These are phyloP conservation scores for Panulirus ornatus DNA, from an alignment of 1,140 invertebrate genomes.

Conservation along the genomic window DNA sequence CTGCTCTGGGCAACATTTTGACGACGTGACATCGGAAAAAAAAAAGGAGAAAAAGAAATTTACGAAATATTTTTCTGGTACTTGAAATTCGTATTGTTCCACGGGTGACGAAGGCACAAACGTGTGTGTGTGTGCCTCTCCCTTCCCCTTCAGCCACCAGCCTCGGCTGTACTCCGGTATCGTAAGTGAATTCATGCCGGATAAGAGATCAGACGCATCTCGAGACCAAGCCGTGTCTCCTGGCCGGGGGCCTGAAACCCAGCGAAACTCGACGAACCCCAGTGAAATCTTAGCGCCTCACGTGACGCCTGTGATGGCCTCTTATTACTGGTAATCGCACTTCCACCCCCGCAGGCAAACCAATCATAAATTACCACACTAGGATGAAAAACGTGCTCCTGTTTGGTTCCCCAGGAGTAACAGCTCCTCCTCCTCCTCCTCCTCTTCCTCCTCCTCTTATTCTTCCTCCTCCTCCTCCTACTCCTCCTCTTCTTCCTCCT, in stretches of 20 bases:
- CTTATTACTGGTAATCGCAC: constrained; percentile 70
- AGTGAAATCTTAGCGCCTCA: neutral
- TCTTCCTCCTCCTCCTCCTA: neutral
- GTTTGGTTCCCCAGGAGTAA: constrained; percentile 29
- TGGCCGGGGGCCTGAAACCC: neutral
- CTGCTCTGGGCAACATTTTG: constrained; percentile 53
- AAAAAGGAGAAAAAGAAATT: neutral
- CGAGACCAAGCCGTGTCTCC: too few species aligned
- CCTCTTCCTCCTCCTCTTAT: neutral
- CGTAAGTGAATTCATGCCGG: too few species aligned
- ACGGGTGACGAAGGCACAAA: too few species aligned
- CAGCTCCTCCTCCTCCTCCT: neutral
- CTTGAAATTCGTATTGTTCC: too few species aligned
- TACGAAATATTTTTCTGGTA: too few species aligned
- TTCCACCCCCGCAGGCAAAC: constrained; percentile 53
- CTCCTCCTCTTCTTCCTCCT: neutral
- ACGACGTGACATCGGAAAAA: constrained; percentile 53
- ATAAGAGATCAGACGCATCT: too few species aligned
- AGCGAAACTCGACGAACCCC: constrained; percentile 1
- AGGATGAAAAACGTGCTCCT: constrained; percentile 60
- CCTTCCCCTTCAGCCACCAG: neutral
- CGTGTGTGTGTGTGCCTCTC: too few species aligned
- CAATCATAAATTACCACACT: constrained; percentile 72
- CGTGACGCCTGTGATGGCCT: constrained; percentile 52
- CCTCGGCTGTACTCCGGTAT: too few species aligned